Conservation (phyloP, 1,140 invertebrate genomes). For the Mamestra configurata region DNA sequence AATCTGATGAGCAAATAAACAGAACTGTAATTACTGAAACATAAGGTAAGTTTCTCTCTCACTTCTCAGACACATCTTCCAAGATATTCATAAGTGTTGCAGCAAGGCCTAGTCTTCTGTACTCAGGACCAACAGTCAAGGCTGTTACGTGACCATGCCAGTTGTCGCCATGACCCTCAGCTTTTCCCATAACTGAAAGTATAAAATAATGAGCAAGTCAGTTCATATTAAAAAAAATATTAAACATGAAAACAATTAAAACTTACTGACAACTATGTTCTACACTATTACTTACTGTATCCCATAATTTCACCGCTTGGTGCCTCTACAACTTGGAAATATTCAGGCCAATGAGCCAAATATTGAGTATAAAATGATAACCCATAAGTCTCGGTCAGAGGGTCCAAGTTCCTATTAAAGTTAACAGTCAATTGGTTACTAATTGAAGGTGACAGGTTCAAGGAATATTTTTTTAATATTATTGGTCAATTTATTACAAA, state of each 20-base stretch:
- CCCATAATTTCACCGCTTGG: constrained; percentile 99
- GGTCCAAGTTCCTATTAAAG: constrained; percentile 96
- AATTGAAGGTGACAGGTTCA: no score
- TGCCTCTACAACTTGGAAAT: constrained; percentile 98
- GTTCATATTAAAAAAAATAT: not conserved
- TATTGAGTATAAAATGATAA: constrained; percentile 99
- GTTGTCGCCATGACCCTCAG: constrained; percentile 97
- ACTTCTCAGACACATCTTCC: constrained; percentile 99
- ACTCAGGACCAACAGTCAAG: constrained; percentile 98
- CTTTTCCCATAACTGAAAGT: constrained; percentile 98
- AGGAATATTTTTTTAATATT: no score
- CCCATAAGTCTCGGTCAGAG: constrained; percentile 99
- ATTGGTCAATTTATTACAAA: not conserved
- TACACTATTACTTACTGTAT: constrained; percentile 95
- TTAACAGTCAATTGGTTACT: no score
- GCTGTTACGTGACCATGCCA: constrained; percentile 99
- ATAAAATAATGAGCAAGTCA: constrained; percentile 27
- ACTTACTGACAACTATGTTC: not conserved
- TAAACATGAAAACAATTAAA: not conserved
- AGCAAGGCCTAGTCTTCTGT: constrained; percentile 96
- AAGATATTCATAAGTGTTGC: constrained; percentile 98
- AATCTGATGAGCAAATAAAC: not conserved
- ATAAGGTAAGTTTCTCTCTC: constrained; percentile 57
- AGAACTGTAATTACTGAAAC: not conserved
- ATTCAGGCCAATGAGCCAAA: constrained; percentile 99